Evolutionary conservation across 1,140 invertebrate species (phyloP).

Genomic region (Drosophila tsacasi): DNA sequence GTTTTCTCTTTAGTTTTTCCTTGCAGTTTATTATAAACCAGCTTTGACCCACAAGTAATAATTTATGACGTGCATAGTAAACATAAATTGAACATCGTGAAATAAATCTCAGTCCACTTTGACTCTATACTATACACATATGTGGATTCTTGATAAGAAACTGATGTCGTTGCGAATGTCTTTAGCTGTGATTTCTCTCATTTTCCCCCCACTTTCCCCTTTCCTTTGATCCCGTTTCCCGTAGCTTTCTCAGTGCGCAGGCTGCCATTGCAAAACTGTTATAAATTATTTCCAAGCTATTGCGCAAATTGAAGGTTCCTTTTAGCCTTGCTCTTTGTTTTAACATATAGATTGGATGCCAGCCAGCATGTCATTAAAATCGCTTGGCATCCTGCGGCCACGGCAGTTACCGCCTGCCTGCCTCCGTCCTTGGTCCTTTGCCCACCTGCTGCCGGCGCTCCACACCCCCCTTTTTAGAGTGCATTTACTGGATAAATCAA

Average conservation of each 20-base stretch:
- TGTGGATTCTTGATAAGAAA: slow-evolving; percentile 22
- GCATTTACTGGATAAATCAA: slow-evolving; percentile 75
- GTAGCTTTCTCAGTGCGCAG: background rate
- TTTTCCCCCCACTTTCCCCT: background rate
- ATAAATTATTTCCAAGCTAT: slow-evolving; percentile 81
- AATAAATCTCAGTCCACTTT: background rate
- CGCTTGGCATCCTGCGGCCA: slow-evolving; percentile 48
- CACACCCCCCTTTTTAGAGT: slow-evolving; percentile 40
- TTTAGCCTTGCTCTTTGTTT: slow-evolving; percentile 70
- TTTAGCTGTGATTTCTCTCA: slow-evolving; percentile 16
- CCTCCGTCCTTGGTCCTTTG: slow-evolving; percentile 1
- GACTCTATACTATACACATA: slow-evolving; percentile 4
- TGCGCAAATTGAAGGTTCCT: slow-evolving; percentile 76
- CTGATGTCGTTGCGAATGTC: slow-evolving; percentile 28
- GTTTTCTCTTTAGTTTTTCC: accelerated
- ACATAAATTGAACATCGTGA: slow-evolving; percentile 1
- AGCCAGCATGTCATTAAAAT: slow-evolving; percentile 76
- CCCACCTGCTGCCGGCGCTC: background rate
- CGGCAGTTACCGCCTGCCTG: slow-evolving; percentile 13
- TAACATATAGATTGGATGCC: slow-evolving; percentile 76
- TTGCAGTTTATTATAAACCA: background rate
- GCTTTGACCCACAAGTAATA: background rate
- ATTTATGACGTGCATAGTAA: slow-evolving; percentile 1
- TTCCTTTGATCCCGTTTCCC: background rate
- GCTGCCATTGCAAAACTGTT: slow-evolving; percentile 67